Evolutionary conservation across 2,113 vertebrate species (phyloP).

Genomic region (Anas platyrhynchos): DNA sequence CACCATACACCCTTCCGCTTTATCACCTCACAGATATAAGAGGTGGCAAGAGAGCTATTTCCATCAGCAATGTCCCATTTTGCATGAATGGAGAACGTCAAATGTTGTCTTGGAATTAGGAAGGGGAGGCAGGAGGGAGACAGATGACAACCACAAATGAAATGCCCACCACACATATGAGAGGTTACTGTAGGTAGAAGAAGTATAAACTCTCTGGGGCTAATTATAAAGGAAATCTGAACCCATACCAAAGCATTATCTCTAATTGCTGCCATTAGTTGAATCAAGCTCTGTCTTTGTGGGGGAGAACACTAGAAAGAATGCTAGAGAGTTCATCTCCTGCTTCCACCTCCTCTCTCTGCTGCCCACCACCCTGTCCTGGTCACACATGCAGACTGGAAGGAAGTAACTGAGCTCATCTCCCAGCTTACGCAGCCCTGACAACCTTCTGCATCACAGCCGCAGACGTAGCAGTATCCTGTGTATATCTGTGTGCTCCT

Average conservation of each 20-base stretch:
- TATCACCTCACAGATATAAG: slow-evolving; percentile 7
- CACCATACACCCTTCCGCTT: neutral
- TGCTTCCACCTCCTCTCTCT: neutral
- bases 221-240: slow-evolving; percentile 6
- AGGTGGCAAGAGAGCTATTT: neutral
- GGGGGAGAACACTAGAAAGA: neutral
- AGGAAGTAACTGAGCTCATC: neutral
- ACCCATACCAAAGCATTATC: neutral
- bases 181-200: neutral
- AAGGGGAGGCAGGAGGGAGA: accelerated
- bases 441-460: neutral
- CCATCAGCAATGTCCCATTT: neutral
- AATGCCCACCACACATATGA: neutral
- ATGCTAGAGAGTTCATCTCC: accelerated
- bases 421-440: neutral
- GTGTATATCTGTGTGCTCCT: accelerated
- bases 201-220: neutral
- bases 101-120: neutral
- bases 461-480: neutral
- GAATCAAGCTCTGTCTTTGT: slow-evolving; percentile 26
- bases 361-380: neutral
- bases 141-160: neutral
- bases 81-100: neutral
- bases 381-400: neutral
- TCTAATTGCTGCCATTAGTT: slow-evolving; percentile 4